These are phyloP conservation scores for Benitochromis conjunctus DNA, from an alignment of 2,113 vertebrate species.

Conservation along the genomic window DNA sequence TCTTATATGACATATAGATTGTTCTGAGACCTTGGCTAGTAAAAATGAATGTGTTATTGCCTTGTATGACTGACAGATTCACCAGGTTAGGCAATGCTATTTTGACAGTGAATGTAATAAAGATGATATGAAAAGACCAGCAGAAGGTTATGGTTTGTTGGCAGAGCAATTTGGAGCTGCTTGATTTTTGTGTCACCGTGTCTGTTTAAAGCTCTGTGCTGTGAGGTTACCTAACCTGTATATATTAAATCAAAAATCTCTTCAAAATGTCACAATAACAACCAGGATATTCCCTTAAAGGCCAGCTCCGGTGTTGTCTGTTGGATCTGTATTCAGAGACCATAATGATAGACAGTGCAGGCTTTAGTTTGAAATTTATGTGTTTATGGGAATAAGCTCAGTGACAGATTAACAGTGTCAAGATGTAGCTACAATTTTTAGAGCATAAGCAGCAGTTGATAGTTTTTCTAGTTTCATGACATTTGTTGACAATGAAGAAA, in stretches of 20 bases:
- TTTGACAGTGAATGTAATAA: not conserved
- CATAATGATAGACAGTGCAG: not conserved
- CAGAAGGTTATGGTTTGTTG: not conserved
- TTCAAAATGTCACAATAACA: not conserved
- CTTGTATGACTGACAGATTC: not conserved
- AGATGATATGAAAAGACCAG: not conserved
- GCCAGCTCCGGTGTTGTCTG: not conserved
- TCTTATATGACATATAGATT: not conserved
- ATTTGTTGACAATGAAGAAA: not conserved
- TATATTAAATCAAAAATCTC: not conserved
- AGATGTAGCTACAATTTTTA: not conserved
- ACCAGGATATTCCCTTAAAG: not conserved
- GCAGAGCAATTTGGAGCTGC: not conserved
- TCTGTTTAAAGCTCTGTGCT: not conserved
- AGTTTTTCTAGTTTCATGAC: not conserved
- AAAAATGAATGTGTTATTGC: not conserved
- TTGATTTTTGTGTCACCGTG: not conserved
- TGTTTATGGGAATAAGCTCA: not conserved
- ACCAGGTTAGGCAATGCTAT: not conserved
- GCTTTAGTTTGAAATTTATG: not conserved
- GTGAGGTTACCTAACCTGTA: not conserved
- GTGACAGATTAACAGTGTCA: not conserved
- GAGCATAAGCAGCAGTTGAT: not conserved
- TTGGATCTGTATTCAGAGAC: not conserved
- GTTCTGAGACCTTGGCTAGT: not conserved